These are phyloP conservation scores for Gobius niger DNA, from an alignment of 2,113 vertebrate genomes.

Conservation along the genomic window DNA sequence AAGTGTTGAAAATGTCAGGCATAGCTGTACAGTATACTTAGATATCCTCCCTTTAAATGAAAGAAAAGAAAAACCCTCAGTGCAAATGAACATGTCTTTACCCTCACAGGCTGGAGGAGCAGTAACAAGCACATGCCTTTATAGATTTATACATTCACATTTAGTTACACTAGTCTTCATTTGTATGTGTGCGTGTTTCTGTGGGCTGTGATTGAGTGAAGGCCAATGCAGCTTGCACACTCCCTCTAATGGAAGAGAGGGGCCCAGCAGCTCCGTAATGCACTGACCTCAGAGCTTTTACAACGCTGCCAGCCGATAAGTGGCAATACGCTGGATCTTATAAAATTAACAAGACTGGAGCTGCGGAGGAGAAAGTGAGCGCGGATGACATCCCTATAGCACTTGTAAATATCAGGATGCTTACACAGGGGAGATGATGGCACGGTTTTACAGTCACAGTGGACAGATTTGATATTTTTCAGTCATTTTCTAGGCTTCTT, in stretches of 20 bases:
- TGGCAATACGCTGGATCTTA: conserved; percentile 74
- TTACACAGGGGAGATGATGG: conserved; percentile 27
- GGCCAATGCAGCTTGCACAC: conserved; percentile 62
- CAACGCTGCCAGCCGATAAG: conserved; percentile 69
- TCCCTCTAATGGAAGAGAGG: conserved; percentile 73
- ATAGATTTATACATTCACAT: conserved; percentile 1
- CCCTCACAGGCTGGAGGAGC: conserved; percentile 9
- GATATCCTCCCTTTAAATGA: conserved; percentile 45
- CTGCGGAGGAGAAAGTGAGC: conserved; percentile 21
- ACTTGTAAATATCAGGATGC: conserved; percentile 61
- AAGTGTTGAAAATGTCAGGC: conserved; percentile 58
- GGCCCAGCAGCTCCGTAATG: conserved; percentile 73
- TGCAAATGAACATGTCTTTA: conserved; percentile 41
- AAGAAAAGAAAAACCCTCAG: conserved; percentile 49
- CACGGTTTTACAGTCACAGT: conserved; percentile 49
- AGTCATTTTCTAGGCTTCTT: conserved; percentile 37
- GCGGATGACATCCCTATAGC: conserved; percentile 42
- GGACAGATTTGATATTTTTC: conserved; percentile 46
- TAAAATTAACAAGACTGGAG: conserved; percentile 74
- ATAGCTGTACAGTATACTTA: conserved; percentile 24
- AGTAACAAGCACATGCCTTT: conserved; percentile 11
- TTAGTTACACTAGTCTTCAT: conserved; percentile 6
- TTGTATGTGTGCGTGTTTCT: conserved; percentile 15
- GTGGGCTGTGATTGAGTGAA: conserved; percentile 72
- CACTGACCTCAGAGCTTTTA: conserved; percentile 76